Percentiles rank a stretch among this genome's conserved stretches.
Conservation (phyloP, 2,113 vertebrate species). For the Rhea americana region DNA sequence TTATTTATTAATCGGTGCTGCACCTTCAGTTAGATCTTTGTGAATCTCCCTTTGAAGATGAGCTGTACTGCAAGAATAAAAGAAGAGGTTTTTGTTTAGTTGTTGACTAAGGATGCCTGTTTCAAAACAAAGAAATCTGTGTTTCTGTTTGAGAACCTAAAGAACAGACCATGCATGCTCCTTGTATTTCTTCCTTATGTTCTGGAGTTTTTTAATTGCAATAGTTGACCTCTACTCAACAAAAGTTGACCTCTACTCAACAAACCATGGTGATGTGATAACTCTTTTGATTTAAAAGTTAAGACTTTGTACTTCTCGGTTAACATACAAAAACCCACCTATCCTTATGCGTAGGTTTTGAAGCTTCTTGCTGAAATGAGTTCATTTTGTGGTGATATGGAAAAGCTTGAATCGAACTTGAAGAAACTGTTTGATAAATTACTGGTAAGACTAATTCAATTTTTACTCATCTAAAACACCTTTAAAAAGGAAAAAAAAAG, state of each 20-base stretch:
- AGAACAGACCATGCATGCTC: background rate
- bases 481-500: background rate
- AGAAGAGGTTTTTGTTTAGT: background rate
- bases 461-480: background rate
- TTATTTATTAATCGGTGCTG: background rate
- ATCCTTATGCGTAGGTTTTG: conserved; percentile 81
- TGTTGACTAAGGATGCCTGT: background rate
- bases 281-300: background rate
- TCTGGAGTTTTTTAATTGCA: background rate
- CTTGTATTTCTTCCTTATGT: background rate
- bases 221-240: background rate
- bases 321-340: background rate
- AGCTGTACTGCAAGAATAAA: background rate
- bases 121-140: background rate
- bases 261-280: background rate
- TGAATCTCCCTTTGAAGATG: background rate
- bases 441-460: conserved; percentile 82
- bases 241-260: background rate
- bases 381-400: conserved; percentile 97
- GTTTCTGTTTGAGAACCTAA: background rate
- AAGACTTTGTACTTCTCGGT: background rate
- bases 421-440: conserved; percentile 95
- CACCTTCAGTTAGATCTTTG: background rate
- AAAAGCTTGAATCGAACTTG: conserved; percentile 96
- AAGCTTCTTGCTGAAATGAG: conserved; percentile 99